Evolutionary conservation across 1,140 invertebrate genomes (phyloP), one percentile per base, ranked within the genome.

Genomic region (Nasonia vitripennis): DNA sequence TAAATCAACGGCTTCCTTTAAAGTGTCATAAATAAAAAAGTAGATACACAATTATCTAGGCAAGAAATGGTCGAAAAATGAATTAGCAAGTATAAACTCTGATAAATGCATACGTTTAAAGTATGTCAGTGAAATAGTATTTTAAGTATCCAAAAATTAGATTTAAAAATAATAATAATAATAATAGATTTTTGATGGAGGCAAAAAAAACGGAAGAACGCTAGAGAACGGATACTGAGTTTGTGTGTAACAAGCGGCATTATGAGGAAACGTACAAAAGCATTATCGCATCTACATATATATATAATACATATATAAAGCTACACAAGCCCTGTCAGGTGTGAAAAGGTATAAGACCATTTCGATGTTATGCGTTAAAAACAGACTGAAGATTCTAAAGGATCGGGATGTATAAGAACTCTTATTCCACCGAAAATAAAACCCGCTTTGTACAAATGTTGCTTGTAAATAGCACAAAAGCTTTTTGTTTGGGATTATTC

Each of bases 291-390:
- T 84, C 68, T 84, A 70, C 45, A 71, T 55, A 51, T 45, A 78
- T 55, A 31, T 55, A 23, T 74, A 37, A 23, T 74, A 37, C 41
- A 48, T 68, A 67, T 75, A 68, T 71, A 78, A 84, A 79, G 41
- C 45, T 79, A 84, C 67, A 84, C 23, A 78, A 51, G 67, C 68
- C 78, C 77, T 79, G 71, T 74, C 17, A n/a, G 79, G 55, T 84
- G 27, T 34, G 70, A 78, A 45, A 78, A 62, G 51, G 77, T 23
- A 31, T 27, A 37, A 74, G 48, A 84, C 45, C 79, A 84, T 84
- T 84, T 84, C 67, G 68, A 79, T 75, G 74, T 84, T 79, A 84
- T 79, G 41, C 75, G 5, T 74, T 78, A 70, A 84, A 83, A 84
- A 70, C 31, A 67, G 23, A 78, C 27, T 78, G 55, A 71, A 48